Evolutionary conservation across 2,888 invertebrate species (phyloP).

Genomic region (Drosophila lacicola): DNA sequence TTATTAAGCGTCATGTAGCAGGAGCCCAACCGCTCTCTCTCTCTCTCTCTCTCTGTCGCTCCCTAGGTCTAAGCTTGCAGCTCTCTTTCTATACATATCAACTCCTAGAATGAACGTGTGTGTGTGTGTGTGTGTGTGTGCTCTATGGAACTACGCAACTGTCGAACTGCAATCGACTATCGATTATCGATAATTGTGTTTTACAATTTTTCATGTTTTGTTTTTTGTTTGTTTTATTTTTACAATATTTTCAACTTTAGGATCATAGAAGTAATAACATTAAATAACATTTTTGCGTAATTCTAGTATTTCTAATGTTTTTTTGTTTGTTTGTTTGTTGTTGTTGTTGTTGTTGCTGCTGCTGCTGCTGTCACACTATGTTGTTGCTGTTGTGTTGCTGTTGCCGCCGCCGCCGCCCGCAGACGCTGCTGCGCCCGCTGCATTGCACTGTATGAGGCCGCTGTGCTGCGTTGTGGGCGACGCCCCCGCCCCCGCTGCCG

Average conservation of each 20-base stretch:
- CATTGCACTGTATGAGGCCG: constrained; percentile 85
- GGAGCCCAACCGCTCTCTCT: constrained; percentile 4
- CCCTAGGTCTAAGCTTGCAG: constrained; percentile 57
- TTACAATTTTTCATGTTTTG: constrained; percentile 31
- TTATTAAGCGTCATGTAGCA: constrained; percentile 24
- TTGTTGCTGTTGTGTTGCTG: constrained; percentile 81
- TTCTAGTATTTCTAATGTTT: constrained; percentile 79
- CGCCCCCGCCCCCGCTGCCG: constrained; percentile 27
- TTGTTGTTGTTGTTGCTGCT: constrained; percentile 54
- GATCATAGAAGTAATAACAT: constrained; percentile 79
- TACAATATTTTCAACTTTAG: constrained; percentile 81
- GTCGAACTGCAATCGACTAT: constrained; percentile 34
- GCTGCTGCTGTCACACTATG: constrained; percentile 83
- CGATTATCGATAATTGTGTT: constrained; percentile 55
- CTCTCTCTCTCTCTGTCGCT: constrained; percentile 16
- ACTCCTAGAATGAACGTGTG: constrained; percentile 23
- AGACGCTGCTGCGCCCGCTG: constrained; percentile 46
- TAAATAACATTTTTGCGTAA: constrained; percentile 81
- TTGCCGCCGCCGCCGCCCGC: constrained; percentile 40
- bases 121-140: constrained; percentile 33
- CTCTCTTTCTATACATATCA: constrained; percentile 37
- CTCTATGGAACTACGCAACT: constrained; percentile 52
- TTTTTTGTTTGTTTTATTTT: constrained; percentile 66
- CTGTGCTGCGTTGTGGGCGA: constrained; percentile 69
- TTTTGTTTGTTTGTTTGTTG: constrained; percentile 50